Base-by-base conservation (phyloP, 2,797 vertebrate genomes). In the Meriones psammophilus region DNA sequence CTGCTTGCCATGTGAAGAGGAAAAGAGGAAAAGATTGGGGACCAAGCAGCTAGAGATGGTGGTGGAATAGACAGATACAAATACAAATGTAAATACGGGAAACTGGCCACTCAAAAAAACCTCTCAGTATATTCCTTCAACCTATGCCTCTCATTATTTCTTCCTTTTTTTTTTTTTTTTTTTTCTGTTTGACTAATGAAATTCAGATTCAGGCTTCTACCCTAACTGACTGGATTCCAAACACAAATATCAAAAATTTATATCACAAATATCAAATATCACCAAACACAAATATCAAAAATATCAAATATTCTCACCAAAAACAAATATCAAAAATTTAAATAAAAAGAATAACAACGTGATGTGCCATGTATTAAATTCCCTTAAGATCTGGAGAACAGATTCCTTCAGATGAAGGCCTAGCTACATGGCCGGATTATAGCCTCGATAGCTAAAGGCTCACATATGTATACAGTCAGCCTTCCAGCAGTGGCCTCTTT, bases 181-280 rank as follows among this genome's bases (percentile, higher is more conserved):
- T 58, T 17, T 18, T 17, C 14, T 50, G 50, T 9, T 50, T 50
- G 50, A 10, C 50, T 58, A 58, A 58, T 46, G 24, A 91, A 84
- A 88, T 69, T 30, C 18, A 89, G 85, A 88, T 69, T 30, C 18
- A 89, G 85, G 66, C 7, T 73, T 91, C 88, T 92, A 13, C 58
- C 42, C 60, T 89, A 92, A 92, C 80, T 62, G 84, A 80, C 89
- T 86, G n/a, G 5, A 36, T 36, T 94, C 94, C 89, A 95, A 95
- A 90, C 69, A 92, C 39, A 91, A 95, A 93, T 58, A 92, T 5
- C 50, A 64, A 86, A 87, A 94, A 89, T 89, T 80, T 94, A 89
- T 42, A 42, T 42, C 42, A 42, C 42, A 42, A 42, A 42, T 42
- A 42, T 42, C 42, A 42, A 42, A 42, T 42, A 42, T 42, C 42